Evolutionary conservation across 2,797 vertebrate species (phyloP), one percentile per base, ranked within the genome.

Genomic region (Sebastolobus altivelis): DNA sequence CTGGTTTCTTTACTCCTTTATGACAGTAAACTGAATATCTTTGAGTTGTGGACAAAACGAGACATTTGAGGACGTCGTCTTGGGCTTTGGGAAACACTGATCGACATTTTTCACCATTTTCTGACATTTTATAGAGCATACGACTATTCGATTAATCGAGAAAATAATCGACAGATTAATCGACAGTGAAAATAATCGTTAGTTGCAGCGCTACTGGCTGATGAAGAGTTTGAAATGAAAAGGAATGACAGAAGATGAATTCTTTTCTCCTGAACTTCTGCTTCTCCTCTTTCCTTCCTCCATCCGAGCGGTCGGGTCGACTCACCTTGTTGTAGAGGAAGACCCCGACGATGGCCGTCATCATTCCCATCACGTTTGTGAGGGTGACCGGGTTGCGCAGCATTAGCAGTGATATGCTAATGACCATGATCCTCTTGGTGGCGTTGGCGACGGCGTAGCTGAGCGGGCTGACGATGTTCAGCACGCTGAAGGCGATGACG

Each of bases 361-460:
- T 96, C 99, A 99, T 99, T 62, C 99, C 99, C 59, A 99, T 82
- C 29, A 99, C 94, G 0, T 99, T 99, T 81, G 97, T 97, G 91
- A 95, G 90, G 10, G 93, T 96, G 73, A 99, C 98, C 0, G 99
- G 99, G 87, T 99, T 99, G 79, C 97, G 97, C 69, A 99, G 96
- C 97, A 99, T 96, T 8, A 99, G 86, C 9, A 99, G 95, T 2
- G 99, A 99, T 85, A 99, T 97, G 0, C 96, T 97, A 91, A 99
- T 99, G 72, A 99, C 99, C 96, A 98, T 98, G 94, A 99, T 99
- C 63, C 99, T 96, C 91, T 99, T 99, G 59, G 99, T 99, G 85
- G 98, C 99, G 0, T 99, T 99, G 82, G 99, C 99, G 0, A 99
- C 99, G 0, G 99, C 99, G 82, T 99, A 99, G 88, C 99, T 99